phyloP scores from a whole-genome alignment of 2,797 vertebrate genomes.

The Thalassophryne amazonica region DNA sequence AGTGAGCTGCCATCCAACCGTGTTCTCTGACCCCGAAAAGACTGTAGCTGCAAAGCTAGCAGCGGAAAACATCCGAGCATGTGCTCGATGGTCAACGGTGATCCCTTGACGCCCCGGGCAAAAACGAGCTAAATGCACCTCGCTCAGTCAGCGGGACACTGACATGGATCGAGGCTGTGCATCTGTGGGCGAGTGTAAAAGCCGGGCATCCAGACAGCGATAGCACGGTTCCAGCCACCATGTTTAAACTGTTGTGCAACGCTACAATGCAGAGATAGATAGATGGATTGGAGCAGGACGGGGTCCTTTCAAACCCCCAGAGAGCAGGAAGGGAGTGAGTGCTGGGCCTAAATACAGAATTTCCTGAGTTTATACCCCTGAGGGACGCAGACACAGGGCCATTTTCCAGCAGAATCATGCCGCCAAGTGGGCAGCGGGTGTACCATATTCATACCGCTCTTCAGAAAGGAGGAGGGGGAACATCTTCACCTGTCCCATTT shows the following conservation, averaged over 20 bases:
- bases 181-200: conserved; percentile 28
- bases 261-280: conserved; percentile 43
- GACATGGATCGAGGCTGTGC: conserved; percentile 45
- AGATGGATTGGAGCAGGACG: conserved; percentile 44
- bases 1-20: conserved; percentile 45
- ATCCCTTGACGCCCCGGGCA: conserved; percentile 58
- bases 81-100: conserved; percentile 51
- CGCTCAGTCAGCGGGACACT: conserved; percentile 53
- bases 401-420: conserved; percentile 77
- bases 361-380: conserved; percentile 64
- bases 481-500: conserved; percentile 72
- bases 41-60: conserved; percentile 38
- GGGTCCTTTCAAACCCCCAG: conserved; percentile 60
- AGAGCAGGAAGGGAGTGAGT: conserved; percentile 59
- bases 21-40: conserved; percentile 59
- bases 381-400: conserved; percentile 62
- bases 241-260: conserved; percentile 51
- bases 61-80: conserved; percentile 25
- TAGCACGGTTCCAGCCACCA: conserved; percentile 43
- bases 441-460: conserved; percentile 78
- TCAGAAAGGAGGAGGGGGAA: conserved; percentile 42
- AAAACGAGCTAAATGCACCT: conserved; percentile 59
- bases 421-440: conserved; percentile 71
- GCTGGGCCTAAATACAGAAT: conserved; percentile 72
- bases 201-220: conserved; percentile 43